Base-by-base conservation (phyloP, 2,113 vertebrate genomes). In the Sciurus niger region DNA sequence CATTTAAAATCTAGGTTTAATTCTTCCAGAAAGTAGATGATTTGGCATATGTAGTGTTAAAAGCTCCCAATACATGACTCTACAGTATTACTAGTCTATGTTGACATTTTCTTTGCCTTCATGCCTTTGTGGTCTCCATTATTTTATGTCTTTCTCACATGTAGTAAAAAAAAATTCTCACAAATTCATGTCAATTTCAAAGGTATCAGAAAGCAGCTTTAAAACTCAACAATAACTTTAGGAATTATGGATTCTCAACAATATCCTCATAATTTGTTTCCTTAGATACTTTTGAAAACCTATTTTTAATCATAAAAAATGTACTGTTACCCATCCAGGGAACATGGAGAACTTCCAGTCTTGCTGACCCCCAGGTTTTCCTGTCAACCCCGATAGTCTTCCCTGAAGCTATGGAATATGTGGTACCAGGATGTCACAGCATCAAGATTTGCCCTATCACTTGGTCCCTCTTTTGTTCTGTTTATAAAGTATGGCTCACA, bases 141-240 rank as follows among this genome's bases (percentile, higher is more conserved):
- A 34, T 67, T 4, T 40, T 40, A 40, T 40, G 40, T 40, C 40
- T 40, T 40, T 40, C 40, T 40, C 40, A 40, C 40, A 40, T 40
- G 40, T 40, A 40, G 40, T 40, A 40, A 40, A 40, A 40, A 88
- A 74, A 37, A 22, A 22, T 6, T n/a, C 18, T 80, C 20, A 63
- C 80, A 96, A 86, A 51, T 20, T 28, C 37, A 14, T 48, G 34
- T 89, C 34, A 20, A 4, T 58, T 88, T 95, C 83, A 55, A 93
- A 34, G 24, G 28, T 40, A 40, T 74, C 16, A 76, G 16, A 68
- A 90, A 65, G 68, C 8, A 46, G n/a, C 11, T 55, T 92, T 55
- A 65, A 74, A 80, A 82, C 28, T 28, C 51, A 40, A 40, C 40
- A 24, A 58, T 0, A 86, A 14, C 74, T 30, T 76, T 18, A 5